Conservation (phyloP, 2,797 vertebrate species). For the Poeciliopsis paucimaculata region DNA sequence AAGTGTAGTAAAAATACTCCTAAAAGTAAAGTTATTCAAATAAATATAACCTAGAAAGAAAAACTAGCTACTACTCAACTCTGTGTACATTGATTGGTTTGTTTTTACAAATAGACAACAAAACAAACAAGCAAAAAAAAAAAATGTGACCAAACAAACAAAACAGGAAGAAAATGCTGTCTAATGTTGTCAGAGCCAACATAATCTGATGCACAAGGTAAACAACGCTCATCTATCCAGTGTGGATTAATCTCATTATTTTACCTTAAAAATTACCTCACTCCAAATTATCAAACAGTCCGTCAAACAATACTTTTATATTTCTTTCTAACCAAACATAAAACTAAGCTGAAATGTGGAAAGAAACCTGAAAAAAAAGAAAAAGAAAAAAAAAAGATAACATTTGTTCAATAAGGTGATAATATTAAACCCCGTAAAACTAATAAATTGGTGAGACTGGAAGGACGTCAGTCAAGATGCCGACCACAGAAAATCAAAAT, state of each 20-base stretch:
- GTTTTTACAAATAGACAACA: not conserved
- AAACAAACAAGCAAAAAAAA: not conserved
- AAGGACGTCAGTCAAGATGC: not conserved
- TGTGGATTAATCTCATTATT: not conserved
- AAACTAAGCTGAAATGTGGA: not conserved
- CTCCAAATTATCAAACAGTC: not conserved
- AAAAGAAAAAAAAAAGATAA: not conserved
- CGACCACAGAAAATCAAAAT: not conserved
- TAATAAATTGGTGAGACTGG: not conserved
- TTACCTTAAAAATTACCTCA: not conserved
- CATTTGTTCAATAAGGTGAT: not conserved
- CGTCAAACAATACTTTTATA: not conserved
- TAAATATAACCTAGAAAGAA: too few species aligned
- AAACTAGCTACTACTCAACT: too few species aligned
- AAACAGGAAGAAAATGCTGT: not conserved
- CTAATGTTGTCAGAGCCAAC: not conserved
- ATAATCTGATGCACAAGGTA: not conserved
- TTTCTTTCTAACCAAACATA: not conserved
- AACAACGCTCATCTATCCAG: not conserved
- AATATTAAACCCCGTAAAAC: not conserved
- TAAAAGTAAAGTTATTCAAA: too few species aligned
- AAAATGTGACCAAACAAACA: not conserved
- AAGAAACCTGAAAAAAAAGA: not conserved
- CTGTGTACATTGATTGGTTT: not conserved
- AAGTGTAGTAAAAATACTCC: too few species aligned